Conservation (phyloP, 2,888 invertebrate genomes). For the Carcina quercana region DNA sequence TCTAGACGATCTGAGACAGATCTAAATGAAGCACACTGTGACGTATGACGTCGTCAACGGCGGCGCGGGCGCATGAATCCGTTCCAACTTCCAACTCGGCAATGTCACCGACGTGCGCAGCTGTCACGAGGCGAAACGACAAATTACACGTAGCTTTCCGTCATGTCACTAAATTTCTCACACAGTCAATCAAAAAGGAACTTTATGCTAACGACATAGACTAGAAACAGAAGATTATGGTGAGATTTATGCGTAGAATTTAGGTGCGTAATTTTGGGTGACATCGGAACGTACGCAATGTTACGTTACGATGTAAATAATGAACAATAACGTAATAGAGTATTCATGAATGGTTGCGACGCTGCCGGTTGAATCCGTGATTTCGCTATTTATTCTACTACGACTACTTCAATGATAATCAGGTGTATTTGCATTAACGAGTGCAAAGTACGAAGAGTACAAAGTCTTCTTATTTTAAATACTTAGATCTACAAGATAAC, state of each 20-base stretch:
- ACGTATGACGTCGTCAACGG: neutral
- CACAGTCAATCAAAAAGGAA: neutral
- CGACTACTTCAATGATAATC: too few relatives aligned
- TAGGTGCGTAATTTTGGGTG: slow-evolving; percentile 27
- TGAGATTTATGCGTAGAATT: slow-evolving; percentile 4
- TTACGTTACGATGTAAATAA: slow-evolving; percentile 3
- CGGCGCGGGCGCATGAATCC: slow-evolving; percentile 1
- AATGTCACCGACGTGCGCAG: slow-evolving; percentile 1
- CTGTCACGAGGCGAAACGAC: slow-evolving; percentile 22
- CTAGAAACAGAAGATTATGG: slow-evolving; percentile 4
- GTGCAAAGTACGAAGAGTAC: too few relatives aligned
- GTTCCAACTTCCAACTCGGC: neutral
- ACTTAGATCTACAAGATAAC: too few relatives aligned
- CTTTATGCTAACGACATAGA: slow-evolving; percentile 1
- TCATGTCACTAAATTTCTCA: slow-evolving; percentile 29
- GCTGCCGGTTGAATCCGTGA: too few relatives aligned
- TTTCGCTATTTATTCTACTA: too few relatives aligned
- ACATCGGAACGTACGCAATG: slow-evolving; percentile 18
- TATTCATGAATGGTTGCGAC: slow-evolving; percentile 3
- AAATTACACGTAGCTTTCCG: slow-evolving; percentile 32
- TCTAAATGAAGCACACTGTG: slow-evolving; percentile 1
- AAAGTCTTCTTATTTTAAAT: too few relatives aligned
- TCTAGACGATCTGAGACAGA: slow-evolving; percentile 1
- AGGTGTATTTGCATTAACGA: too few relatives aligned
- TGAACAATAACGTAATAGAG: slow-evolving; percentile 14